Evolutionary conservation across 2,113 vertebrate genomes (phyloP).

Genomic region (Onychorhynchus coronatus): DNA sequence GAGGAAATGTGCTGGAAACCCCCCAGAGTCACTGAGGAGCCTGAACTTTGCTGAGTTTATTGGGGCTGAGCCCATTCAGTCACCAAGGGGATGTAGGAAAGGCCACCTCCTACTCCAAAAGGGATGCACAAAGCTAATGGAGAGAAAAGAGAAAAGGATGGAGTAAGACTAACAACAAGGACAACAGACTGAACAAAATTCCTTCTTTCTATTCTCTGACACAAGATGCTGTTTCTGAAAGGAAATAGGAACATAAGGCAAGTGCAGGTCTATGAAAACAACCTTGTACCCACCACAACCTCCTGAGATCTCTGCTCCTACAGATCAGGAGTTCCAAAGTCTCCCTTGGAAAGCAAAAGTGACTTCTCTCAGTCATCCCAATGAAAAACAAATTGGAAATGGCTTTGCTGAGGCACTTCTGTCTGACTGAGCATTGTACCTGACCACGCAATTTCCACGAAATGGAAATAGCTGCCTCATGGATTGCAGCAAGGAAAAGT

Average conservation of each 20-base stretch:
- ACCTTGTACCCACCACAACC: not conserved
- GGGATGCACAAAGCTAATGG: not conserved
- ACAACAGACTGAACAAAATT: not conserved
- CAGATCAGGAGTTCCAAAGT: not conserved
- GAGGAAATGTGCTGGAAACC: not conserved
- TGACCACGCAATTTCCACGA: not conserved
- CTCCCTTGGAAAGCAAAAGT: not conserved
- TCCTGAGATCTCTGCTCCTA: not conserved
- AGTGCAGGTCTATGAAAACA: not conserved
- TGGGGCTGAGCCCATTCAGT: not conserved
- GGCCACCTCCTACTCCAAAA: not conserved
- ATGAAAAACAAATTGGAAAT: not conserved
- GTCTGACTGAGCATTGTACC: not conserved
- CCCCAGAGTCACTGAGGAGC: not conserved
- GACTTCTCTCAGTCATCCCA: not conserved
- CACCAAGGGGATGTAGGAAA: not conserved
- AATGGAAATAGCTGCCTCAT: not conserved
- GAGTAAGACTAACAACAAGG: not conserved
- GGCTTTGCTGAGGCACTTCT: not conserved
- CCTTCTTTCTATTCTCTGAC: not conserved
- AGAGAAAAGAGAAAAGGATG: not conserved
- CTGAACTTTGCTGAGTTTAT: not conserved
- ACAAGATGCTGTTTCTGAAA: not conserved
- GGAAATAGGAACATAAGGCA: not conserved
- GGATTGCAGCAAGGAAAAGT: rapidly evolving